Evolutionary conservation across 92 coral and sea anemone species (phyloP).

Genomic region (Paramuricea clavata): DNA sequence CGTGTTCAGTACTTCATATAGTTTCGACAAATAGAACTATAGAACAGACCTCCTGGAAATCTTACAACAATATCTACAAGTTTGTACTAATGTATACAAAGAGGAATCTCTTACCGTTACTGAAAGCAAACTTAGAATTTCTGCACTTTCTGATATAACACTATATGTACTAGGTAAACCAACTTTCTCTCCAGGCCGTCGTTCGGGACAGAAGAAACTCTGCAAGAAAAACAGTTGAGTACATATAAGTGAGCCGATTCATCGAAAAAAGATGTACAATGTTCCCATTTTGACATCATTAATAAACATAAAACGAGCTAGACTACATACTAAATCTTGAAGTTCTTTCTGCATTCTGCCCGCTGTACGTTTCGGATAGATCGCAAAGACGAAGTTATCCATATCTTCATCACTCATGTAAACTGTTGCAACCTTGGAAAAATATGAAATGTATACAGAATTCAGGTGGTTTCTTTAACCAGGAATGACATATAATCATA

Average conservation of each 20-base stretch:
- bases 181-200: constrained; percentile 87
- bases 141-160: constrained; percentile 82
- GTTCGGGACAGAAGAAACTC: constrained; percentile 97
- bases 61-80: background rate
- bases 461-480: background rate
- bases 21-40: no score
- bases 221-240: constrained; percentile 18
- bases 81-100: background rate
- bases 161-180: constrained; percentile 85
- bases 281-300: no score
- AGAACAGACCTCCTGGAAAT: background rate
- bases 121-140: constrained; percentile 81
- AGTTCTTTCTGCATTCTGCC: constrained; percentile 94
- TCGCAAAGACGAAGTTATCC: constrained; percentile 98
- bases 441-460: background rate
- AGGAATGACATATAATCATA: background rate
- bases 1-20: no score
- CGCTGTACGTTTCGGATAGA: constrained; percentile 93
- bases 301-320: background rate
- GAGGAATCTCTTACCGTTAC: constrained; percentile 74
- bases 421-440: constrained; percentile 86
- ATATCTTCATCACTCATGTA: constrained; percentile 99
- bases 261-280: background rate
- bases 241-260: background rate
- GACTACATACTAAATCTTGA: constrained; percentile 85